These are phyloP conservation scores for Trachymyrmex cornetzi DNA, from an alignment of 1,140 invertebrate species.

Conservation along the genomic window DNA sequence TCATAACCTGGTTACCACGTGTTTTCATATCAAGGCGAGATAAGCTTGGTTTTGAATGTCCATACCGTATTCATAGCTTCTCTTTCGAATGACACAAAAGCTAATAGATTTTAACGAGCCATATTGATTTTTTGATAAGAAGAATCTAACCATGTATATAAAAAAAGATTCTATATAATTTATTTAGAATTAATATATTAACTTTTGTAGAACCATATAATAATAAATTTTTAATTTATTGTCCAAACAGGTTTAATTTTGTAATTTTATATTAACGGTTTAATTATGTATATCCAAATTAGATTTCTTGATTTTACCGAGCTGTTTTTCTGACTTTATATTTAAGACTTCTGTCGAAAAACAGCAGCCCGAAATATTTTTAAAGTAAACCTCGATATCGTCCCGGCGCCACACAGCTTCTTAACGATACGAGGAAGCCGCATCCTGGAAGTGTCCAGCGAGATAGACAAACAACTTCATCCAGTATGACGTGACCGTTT, in stretches of 20 bases:
- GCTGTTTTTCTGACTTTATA: not conserved
- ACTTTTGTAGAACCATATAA: not conserved
- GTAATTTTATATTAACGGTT: not conserved
- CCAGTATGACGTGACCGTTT: constrained; percentile 32
- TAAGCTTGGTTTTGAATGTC: constrained; percentile 79
- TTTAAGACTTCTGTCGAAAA: not conserved
- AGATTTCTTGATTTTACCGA: not conserved
- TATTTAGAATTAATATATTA: not conserved
- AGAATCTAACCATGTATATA: not conserved
- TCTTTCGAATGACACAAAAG: constrained; percentile 62
- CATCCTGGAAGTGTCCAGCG: constrained; percentile 76
- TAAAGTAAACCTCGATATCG: not conserved
- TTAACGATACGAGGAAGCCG: constrained; percentile 64
- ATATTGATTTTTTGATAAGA: constrained; percentile 18
- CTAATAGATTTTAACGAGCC: constrained; percentile 60
- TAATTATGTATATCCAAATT: not conserved
- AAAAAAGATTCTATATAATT: not conserved
- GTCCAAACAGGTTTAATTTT: not conserved
- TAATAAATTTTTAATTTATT: constrained; percentile 9
- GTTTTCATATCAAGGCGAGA: constrained; percentile 78
- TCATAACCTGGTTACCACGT: constrained; percentile 76
- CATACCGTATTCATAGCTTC: constrained; percentile 70
- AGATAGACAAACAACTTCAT: constrained; percentile 64
- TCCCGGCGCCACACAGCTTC: constrained; percentile 19
- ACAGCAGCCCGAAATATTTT: not conserved